Base-by-base conservation (phyloP, 2,113 vertebrate species). In the Clarias batrachus region DNA sequence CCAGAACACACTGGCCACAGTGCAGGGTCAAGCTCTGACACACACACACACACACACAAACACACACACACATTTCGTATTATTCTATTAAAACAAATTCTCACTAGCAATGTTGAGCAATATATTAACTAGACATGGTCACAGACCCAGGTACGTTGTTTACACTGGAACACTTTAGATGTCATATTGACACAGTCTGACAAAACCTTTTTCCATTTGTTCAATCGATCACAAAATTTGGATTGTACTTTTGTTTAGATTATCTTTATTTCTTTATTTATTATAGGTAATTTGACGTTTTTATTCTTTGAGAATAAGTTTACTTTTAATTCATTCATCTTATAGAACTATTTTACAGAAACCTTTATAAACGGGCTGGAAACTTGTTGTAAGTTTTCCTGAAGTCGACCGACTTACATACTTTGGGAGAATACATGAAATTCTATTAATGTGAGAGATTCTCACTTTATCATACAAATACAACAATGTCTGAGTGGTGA, bases 1-100 rank as follows among this genome's bases (percentile, higher is more conserved):
- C 93, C 19, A 99, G 89, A 1, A 96, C 97, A 4, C 98, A 99
- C 14, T 94, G 95, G 62, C 91, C 92, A 90, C 97, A 99, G 84
- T 83, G 96, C 60, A 97, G 90, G 6, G 90, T 95, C 94, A 99
- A 94, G 10, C 92, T 97, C 98, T 99, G 92, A 86, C 0, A 70
- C 82, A 88, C 37, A 85, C 48, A 90, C 70, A 73, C 23, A n/a
- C 63, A 65, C 70, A 73, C 23, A n/a, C 63, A 65, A 23, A 70
- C 82, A 88, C 37, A 85, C 48, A 90, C 70, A 73, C 23, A n/a
- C 63, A 65, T 33, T 68, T 33, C 27, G 7, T 68, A 68, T 68
- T 68, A 16, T 33, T 68, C 27, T 71, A 10, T 71, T 71, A 0
- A 21, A 71, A 12, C 21, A 4, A 73, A 41, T 41, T 73, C 48